Conservation (phyloP, 2,113 vertebrate species). For the Galemys pyrenaicus region DNA sequence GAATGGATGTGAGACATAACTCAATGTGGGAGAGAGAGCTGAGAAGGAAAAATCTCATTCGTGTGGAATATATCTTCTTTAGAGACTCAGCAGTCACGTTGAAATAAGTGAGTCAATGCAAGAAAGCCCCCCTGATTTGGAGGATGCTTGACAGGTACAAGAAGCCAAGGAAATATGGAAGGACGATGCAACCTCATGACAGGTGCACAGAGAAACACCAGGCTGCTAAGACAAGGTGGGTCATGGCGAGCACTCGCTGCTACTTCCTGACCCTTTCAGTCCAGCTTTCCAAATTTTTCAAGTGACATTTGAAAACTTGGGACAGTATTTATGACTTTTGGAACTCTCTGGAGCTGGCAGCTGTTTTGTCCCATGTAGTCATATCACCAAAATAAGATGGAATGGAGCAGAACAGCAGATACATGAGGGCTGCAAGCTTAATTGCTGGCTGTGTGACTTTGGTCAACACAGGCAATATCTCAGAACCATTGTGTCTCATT, state of each 20-base stretch:
- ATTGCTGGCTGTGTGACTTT: neutral
- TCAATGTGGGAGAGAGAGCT: slow-evolving; percentile 81
- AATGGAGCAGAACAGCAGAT: neutral
- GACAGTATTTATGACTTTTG: neutral
- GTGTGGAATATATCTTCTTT: slow-evolving; percentile 84
- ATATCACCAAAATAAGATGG: neutral
- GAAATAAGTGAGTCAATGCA: slow-evolving; percentile 80
- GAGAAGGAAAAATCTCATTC: slow-evolving; percentile 80
- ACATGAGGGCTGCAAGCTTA: too few relatives aligned
- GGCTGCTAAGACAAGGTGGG: neutral
- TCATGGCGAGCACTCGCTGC: rapidly evolving
- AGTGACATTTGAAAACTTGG: neutral
- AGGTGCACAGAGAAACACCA: slow-evolving; percentile 25
- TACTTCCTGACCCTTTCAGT: neutral
- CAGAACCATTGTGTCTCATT: neutral
- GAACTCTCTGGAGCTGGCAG: neutral
- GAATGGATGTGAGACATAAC: slow-evolving; percentile 83
- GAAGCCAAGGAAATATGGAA: slow-evolving; percentile 77
- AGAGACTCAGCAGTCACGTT: slow-evolving; percentile 84
- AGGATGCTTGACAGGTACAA: slow-evolving; percentile 81
- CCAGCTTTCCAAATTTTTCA: neutral
- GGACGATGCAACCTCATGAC: slow-evolving; percentile 9
- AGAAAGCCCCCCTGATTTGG: slow-evolving; percentile 78
- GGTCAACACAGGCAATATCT: neutral
- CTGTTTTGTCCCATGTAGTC: neutral